Conservation (phyloP, 2,888 invertebrate genomes). For the Chrysina gloriosa region DNA sequence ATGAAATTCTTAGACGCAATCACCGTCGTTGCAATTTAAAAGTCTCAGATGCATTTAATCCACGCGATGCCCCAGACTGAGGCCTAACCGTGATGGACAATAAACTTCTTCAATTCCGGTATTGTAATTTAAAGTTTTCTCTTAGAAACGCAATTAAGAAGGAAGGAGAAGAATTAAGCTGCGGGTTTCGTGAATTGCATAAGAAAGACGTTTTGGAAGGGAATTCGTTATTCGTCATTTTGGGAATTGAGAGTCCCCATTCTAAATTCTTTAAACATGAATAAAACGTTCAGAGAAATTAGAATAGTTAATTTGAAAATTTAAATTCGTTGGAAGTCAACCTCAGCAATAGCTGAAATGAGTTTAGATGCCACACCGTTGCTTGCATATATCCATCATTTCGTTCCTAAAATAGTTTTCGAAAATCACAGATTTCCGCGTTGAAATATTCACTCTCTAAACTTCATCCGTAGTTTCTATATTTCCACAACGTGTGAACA, state of each 20-base stretch:
- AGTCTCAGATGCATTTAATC: slow-evolving; percentile 40
- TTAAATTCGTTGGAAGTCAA: too few relatives aligned
- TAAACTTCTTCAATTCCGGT: slow-evolving; percentile 26
- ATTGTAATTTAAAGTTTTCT: slow-evolving; percentile 37
- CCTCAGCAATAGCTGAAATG: too few relatives aligned
- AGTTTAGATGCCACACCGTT: too few relatives aligned
- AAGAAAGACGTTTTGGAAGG: background rate
- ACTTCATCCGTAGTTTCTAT: background rate
- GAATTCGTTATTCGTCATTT: background rate
- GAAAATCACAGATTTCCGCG: background rate
- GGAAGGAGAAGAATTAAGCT: slow-evolving; percentile 5
- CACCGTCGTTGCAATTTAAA: slow-evolving; percentile 41
- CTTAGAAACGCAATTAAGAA: slow-evolving; percentile 10
- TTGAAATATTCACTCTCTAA: background rate
- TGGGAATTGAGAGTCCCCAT: background rate
- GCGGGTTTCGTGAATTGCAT: background rate
- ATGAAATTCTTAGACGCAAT: slow-evolving; percentile 54
- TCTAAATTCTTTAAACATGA: too few relatives aligned
- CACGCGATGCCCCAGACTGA: background rate
- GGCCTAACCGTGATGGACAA: slow-evolving; percentile 28
- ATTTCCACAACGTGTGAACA: background rate
- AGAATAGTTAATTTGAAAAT: too few relatives aligned
- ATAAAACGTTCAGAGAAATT: background rate
- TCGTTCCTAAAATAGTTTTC: background rate
- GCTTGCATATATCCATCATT: too few relatives aligned